These are phyloP conservation scores for Sminthurides bifidus DNA, from an alignment of 1,140 invertebrate genomes.

Conservation along the genomic window DNA sequence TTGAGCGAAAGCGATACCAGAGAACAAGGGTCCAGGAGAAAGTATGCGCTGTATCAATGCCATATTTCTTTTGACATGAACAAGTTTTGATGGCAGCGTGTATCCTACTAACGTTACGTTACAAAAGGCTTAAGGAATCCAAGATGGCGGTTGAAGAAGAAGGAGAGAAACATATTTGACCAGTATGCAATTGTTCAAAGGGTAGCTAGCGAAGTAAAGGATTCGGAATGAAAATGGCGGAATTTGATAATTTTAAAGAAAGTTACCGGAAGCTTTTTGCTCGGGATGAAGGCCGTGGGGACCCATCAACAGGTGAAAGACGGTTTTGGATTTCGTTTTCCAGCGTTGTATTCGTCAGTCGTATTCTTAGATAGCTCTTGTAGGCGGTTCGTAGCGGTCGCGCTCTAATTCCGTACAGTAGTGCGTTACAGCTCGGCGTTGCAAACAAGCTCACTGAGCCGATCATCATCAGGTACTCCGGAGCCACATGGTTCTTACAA, in stretches of 20 bases:
- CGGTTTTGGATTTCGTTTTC: slow-evolving; percentile 28
- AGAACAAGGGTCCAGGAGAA: too few species aligned
- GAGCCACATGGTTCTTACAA: slow-evolving; percentile 14
- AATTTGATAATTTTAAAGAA: not conserved
- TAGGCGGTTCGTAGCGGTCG: slow-evolving; percentile 28
- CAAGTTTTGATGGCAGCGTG: too few species aligned
- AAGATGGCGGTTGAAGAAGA: slow-evolving; percentile 5
- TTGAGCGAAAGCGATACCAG: too few species aligned
- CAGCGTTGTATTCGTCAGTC: slow-evolving; percentile 31
- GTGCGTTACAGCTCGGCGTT: slow-evolving; percentile 24
- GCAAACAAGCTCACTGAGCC: slow-evolving; percentile 27
- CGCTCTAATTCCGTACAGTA: slow-evolving; percentile 30
- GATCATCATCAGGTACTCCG: slow-evolving; percentile 13
- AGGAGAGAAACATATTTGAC: not conserved
- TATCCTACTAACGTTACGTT: too few species aligned
- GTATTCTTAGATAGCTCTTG: slow-evolving; percentile 30
- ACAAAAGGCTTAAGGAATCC: not conserved
- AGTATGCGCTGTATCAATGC: too few species aligned
- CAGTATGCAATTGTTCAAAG: not conserved
- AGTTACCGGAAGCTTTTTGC: slow-evolving; percentile 32
- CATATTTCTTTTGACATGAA: too few species aligned
- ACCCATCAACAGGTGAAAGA: slow-evolving; percentile 32
- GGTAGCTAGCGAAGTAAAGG: not conserved
- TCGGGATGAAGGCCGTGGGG: slow-evolving; percentile 27
- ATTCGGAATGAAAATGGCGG: not conserved